A percentile compares a stretch with the other conserved stretches of the same genome.
These are phyloP conservation scores for Oxygymnocypris stewartii DNA, from an alignment of 2,113 vertebrate genomes.

Conservation along the genomic window DNA sequence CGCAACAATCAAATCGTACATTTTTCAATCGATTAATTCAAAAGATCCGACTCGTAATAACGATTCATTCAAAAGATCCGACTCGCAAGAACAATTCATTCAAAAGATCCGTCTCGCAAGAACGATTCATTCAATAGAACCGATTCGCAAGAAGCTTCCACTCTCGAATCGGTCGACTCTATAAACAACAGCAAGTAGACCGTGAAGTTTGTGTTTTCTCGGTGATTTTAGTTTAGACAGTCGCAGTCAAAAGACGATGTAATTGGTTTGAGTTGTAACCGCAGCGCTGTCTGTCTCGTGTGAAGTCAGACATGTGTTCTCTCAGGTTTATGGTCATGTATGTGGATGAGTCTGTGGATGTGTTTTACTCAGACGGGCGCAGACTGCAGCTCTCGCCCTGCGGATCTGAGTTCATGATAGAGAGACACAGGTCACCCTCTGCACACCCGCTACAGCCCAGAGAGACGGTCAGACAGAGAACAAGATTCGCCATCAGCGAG, in stretches of 20 bases:
- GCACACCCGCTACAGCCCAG: conserved; percentile 73
- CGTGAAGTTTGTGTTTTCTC: neutral
- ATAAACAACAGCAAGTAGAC: neutral
- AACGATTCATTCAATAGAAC: neutral
- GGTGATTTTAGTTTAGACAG: neutral
- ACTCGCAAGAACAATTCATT: neutral
- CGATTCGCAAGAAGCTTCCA: neutral
- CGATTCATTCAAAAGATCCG: conserved; percentile 3
- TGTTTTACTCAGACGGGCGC: conserved; percentile 71
- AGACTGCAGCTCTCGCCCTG: conserved; percentile 83
- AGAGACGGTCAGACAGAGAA: conserved; percentile 77
- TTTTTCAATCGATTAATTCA: neutral
- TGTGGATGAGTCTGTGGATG: conserved; percentile 82
- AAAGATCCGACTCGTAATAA: neutral
- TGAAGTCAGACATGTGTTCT: neutral
- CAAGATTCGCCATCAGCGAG: conserved; percentile 79
- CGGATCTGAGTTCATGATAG: conserved; percentile 81
- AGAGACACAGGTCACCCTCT: conserved; percentile 62
- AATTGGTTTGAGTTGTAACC: neutral
- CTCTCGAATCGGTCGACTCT: neutral
- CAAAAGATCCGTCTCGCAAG: neutral
- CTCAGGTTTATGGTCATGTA: conserved; percentile 77
- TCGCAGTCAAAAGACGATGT: neutral
- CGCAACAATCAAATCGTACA: neutral
- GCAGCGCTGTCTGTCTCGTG: neutral